Percentiles rank a stretch among this genome's conserved stretches.
phyloP scores from a whole-genome alignment of 2,797 vertebrate species.

The Chelon labrosus region DNA sequence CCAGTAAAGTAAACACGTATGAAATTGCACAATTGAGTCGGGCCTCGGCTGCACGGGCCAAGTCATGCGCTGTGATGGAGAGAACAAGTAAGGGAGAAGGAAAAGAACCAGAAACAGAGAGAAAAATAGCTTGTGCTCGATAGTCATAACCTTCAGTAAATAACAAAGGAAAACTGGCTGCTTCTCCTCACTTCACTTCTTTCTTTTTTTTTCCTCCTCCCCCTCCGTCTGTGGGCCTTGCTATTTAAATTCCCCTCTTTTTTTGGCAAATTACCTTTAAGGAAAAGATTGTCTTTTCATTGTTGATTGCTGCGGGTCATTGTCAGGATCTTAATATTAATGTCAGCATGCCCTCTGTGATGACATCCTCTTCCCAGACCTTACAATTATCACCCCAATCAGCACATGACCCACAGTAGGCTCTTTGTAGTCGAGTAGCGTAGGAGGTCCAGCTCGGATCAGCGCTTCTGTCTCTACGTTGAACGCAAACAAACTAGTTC shows the following conservation, averaged over 20 bases:
- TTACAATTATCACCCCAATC: slow-evolving; percentile 71
- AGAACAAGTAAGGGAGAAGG: slow-evolving; percentile 59
- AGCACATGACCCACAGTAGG: slow-evolving; percentile 67
- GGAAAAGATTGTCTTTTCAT: slow-evolving; percentile 34
- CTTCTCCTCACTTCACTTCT: slow-evolving; percentile 22
- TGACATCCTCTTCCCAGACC: slow-evolving; percentile 58
- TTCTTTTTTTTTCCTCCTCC: neutral
- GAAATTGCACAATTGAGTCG: slow-evolving; percentile 83
- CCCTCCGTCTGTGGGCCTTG: neutral
- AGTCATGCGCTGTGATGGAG: slow-evolving; percentile 76
- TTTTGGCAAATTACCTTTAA: slow-evolving; percentile 32
- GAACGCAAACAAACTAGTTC: slow-evolving; percentile 38
- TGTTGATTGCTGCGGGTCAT: slow-evolving; percentile 48
- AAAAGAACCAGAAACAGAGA: slow-evolving; percentile 59
- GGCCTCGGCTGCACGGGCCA: slow-evolving; percentile 71
- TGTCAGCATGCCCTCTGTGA: slow-evolving; percentile 59
- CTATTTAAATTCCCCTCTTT: slow-evolving; percentile 30
- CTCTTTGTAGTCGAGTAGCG: slow-evolving; percentile 61
- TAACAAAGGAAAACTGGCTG: slow-evolving; percentile 54
- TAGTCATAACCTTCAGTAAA: slow-evolving; percentile 55
- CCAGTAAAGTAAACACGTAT: slow-evolving; percentile 84
- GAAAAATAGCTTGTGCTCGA: slow-evolving; percentile 51
- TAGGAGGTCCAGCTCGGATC: slow-evolving; percentile 57
- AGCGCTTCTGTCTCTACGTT: slow-evolving; percentile 45
- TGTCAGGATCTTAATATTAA: slow-evolving; percentile 54